Evolutionary conservation across 2,888 invertebrate species (phyloP), one percentile per base, ranked within the genome.

Genomic region (Amphimallon solstitiale): DNA sequence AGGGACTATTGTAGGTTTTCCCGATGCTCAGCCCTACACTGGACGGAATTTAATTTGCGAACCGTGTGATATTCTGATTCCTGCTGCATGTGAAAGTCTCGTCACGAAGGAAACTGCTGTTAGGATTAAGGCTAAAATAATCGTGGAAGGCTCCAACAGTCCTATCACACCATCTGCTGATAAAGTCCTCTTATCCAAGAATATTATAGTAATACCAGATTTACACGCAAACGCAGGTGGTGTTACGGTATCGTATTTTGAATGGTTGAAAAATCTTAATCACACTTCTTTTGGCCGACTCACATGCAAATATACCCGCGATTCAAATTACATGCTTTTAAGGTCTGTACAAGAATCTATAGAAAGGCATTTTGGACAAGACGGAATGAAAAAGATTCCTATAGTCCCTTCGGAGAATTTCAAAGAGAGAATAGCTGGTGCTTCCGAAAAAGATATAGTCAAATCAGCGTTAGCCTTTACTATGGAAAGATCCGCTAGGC

Each of bases 11-110:
- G 90, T 92, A 34, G 97, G 96, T 66, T 98, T 93, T 86, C 95
- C 95, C 37, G 91, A 92, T 66, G 96, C 97, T 1, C 59, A 68
- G 23, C 63, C 64, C 2, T 62, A 64, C 10, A 65, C 65, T 9
- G 65, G 65, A 2, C 56, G 92, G 73, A 87, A 89, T 80, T 85
- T 98, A 73, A 84, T 96, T 82, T 92, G 85, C 75, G 95, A 97
- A 82, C 89, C 92, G 69, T 97, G 97, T 82, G 97, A 98, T 82
- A 95, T 98, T 77, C 88, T 98, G 48, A 91, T 98, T 63, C 97
- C 97, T 1, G 97, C 97, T 70, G 98, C 98, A 65, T 86, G 92
- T 60, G 97, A 98, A 78, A 94, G 96, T 82, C 92, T 94, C 70
- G 93, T 98, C 74, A 91, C 90, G 75, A 90, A 89, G 77, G 91